Evolutionary conservation across 2,888 invertebrate genomes (phyloP).

Genomic region (Phalera bucephala): DNA sequence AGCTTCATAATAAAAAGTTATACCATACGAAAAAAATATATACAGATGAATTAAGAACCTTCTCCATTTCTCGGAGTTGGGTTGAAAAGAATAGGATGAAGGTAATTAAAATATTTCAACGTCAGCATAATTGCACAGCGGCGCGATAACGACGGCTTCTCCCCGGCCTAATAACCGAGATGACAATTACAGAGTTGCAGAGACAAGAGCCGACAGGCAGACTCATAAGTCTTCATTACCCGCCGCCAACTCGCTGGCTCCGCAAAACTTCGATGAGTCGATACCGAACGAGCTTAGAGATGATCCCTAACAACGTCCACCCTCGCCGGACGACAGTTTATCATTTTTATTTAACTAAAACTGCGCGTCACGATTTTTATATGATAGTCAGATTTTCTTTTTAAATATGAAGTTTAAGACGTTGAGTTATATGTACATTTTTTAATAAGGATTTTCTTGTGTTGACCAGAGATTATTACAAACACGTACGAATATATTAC

Average conservation of each 20-base stretch:
- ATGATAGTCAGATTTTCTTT: neutral
- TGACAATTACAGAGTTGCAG: conserved; percentile 58
- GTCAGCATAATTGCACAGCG: too few species aligned
- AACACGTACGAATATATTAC: too few species aligned
- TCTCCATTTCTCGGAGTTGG: too few species aligned
- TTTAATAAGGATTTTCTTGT: too few species aligned
- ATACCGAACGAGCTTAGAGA: conserved; percentile 43
- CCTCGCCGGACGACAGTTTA: conserved; percentile 11
- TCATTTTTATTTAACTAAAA: conserved; percentile 14
- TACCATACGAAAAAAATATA: too few species aligned
- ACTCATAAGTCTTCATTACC: conserved; percentile 81
- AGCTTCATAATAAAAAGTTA: too few species aligned
- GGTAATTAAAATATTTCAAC: conserved; percentile 16
- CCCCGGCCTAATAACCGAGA: conserved; percentile 47
- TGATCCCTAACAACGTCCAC: conserved; percentile 36
- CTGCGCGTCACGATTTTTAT: conserved; percentile 10
- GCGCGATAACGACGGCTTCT: conserved; percentile 18
- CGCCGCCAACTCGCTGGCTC: conserved; percentile 42
- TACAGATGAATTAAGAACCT: too few species aligned
- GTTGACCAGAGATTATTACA: too few species aligned
- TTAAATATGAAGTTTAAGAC: too few species aligned
- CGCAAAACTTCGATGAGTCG: conserved; percentile 59
- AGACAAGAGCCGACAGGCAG: conserved; percentile 49
- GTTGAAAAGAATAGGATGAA: too few species aligned
- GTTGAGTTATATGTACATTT: too few species aligned